Percentiles rank a stretch among this genome's conserved stretches.
Conservation (phyloP, 2,797 vertebrate genomes). For the Sebastolobus altivelis region DNA sequence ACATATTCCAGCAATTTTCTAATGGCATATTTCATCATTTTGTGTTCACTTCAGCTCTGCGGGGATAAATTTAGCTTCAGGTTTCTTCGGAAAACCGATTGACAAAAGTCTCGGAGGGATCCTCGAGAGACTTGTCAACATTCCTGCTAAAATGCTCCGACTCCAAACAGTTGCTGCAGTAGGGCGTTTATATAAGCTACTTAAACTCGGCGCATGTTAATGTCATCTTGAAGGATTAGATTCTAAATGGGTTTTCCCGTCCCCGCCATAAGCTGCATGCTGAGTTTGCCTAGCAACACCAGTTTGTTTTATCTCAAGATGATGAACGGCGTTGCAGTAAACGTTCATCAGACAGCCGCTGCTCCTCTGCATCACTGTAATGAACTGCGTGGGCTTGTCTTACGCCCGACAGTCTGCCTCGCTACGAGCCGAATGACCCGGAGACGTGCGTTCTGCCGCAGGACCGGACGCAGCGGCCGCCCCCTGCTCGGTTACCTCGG, state of each 20-base stretch:
- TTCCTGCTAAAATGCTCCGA: slow-evolving; percentile 73
- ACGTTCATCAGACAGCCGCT: slow-evolving; percentile 44
- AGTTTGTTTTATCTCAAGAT: slow-evolving; percentile 75
- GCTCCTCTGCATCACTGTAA: slow-evolving; percentile 50
- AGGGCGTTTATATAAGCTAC: slow-evolving; percentile 84
- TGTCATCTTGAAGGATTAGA: slow-evolving; percentile 88
- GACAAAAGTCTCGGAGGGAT: slow-evolving; percentile 58
- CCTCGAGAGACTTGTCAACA: slow-evolving; percentile 73
- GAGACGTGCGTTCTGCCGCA: not conserved
- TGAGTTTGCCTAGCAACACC: slow-evolving; percentile 76
- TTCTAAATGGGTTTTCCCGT: slow-evolving; percentile 83
- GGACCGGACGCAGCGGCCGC: not conserved
- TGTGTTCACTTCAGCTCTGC: slow-evolving; percentile 17
- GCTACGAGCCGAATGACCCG: slow-evolving; percentile 27
- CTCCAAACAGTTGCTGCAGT: slow-evolving; percentile 76
- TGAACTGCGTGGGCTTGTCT: slow-evolving; percentile 37
- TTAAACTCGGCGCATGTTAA: slow-evolving; percentile 85
- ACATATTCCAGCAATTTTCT: not conserved
- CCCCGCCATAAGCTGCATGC: slow-evolving; percentile 74
- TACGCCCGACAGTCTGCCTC: slow-evolving; percentile 4
- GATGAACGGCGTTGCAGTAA: slow-evolving; percentile 56
- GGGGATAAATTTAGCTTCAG: slow-evolving; percentile 38
- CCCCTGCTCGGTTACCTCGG: slow-evolving; percentile 24
- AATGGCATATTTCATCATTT: slow-evolving; percentile 14
- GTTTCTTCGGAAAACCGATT: slow-evolving; percentile 33